Base-by-base conservation (phyloP, 2,797 vertebrate species). In the Odontamblyopus lacepedii region DNA sequence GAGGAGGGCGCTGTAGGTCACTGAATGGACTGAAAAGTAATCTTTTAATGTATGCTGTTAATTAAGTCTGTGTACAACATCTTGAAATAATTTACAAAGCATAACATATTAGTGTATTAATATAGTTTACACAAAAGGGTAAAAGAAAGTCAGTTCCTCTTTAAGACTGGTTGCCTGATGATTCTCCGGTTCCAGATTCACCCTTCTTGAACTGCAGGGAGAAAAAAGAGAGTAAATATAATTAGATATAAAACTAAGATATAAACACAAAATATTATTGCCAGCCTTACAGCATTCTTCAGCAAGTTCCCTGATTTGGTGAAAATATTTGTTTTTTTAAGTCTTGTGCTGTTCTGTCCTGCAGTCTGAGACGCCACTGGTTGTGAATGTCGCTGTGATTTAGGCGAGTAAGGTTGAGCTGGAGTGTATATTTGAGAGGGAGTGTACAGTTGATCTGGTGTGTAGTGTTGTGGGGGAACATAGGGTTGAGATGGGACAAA, bases 291-390 rank as follows among this genome's bases (percentile, higher is more conserved):
- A 61, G 91, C 85, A 5, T 89, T 93, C 77, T 91, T 94, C 59
- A 94, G 84, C 63, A 89, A 16, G 75, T 84, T 91, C 2, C 93
- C 92, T 6, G 92, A 92, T 70, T 94, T 95, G 27, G 71, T 74
- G 29, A 95, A 95, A 84, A 95, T 93, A 2, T 79, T 93, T 0
- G 78, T 0, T 69, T 50, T 93, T 83, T 76, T 12, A 0, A 50
- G 38, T 69, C 72, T 91, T 74, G 35, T n/a, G 3, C 26, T 64
- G 56, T 35, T 82, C 65, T 48, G 44, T 12, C 26, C 11, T 48
- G 72, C 11, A 0, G 62, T 44, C 55, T 82, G 78, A 0, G 76
- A 32, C 62, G 78, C 62, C 0, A 60, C 68, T 3, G 77, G 69
- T 2, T 72, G 74, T 72, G 71, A 4, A 11, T 23, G 53, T 27